Percentiles rank a stretch among this genome's conserved stretches.
phyloP scores from a whole-genome alignment of 2,888 invertebrate genomes.

The Limnephilus marmoratus region DNA sequence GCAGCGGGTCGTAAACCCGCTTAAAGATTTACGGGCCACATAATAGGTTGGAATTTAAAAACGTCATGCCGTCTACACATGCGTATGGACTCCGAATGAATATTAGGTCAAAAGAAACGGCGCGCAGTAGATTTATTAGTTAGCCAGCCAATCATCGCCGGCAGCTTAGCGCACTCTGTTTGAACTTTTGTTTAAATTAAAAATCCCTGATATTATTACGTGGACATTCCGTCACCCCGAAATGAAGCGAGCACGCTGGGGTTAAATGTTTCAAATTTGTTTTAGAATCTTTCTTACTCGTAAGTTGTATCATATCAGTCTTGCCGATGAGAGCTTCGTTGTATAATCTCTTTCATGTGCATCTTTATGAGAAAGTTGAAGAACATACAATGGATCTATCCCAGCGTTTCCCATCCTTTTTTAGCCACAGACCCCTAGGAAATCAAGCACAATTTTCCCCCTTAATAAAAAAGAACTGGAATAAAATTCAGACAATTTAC shows the following conservation, averaged over 20 bases:
- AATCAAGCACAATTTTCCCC: too few species aligned
- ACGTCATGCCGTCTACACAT: slow-evolving; percentile 19
- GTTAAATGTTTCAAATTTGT: neutral
- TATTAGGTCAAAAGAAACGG: neutral
- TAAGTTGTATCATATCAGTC: too few species aligned
- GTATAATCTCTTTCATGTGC: too few species aligned
- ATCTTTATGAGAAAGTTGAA: too few species aligned
- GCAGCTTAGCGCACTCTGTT: neutral
- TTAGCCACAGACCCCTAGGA: too few species aligned
- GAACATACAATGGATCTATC: too few species aligned
- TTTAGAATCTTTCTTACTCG: too few species aligned
- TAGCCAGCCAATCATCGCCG: neutral
- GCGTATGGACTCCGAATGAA: neutral
- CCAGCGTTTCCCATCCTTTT: too few species aligned
- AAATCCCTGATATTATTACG: neutral
- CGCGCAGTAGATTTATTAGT: slow-evolving; percentile 3
- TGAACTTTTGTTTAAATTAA: neutral
- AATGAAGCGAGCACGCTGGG: neutral
- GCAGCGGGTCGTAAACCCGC: slow-evolving; percentile 7
- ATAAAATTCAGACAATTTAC: too few species aligned
- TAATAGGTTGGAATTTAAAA: slow-evolving; percentile 29
- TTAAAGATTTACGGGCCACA: slow-evolving; percentile 12
- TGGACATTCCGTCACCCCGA: neutral
- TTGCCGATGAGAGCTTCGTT: too few species aligned
- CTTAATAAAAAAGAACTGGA: too few species aligned